phyloP scores from a whole-genome alignment of 2,888 invertebrate genomes.

The Aleiodes leptofemur region DNA sequence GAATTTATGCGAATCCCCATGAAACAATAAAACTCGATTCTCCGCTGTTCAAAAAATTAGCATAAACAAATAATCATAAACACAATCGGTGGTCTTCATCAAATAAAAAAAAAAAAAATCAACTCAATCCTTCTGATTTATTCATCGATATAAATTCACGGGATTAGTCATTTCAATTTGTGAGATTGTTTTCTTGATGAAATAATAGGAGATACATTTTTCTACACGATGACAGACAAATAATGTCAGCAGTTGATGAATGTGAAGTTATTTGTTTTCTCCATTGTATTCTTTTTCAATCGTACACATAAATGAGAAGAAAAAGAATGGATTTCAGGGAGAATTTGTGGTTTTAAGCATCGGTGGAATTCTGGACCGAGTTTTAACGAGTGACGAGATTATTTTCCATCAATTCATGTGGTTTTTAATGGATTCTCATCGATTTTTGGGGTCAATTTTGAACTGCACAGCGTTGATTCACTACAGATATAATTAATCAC shows the following conservation, averaged over 20 bases:
- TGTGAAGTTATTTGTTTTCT: slow-evolving; percentile 3
- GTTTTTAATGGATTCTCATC: no score
- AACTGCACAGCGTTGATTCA: no score
- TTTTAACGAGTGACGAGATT: no score
- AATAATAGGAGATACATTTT: slow-evolving; percentile 15
- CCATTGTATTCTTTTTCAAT: background rate
- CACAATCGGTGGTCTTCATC: slow-evolving; percentile 18
- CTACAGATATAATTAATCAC: no score
- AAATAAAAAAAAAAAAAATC: slow-evolving; percentile 3
- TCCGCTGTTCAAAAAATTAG: background rate
- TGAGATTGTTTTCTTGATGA: slow-evolving; percentile 13
- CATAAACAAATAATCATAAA: slow-evolving; percentile 34
- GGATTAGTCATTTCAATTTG: slow-evolving; percentile 13
- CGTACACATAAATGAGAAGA: no score
- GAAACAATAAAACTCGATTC: slow-evolving; percentile 17
- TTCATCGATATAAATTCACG: slow-evolving; percentile 34
- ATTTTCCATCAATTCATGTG: no score
- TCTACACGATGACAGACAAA: slow-evolving; percentile 36
- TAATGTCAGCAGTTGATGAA: background rate
- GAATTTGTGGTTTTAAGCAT: no score
- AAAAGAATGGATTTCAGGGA: no score
- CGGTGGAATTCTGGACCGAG: no score
- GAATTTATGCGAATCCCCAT: no score
- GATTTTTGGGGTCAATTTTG: no score
- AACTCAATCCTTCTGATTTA: slow-evolving; percentile 30